A percentile compares a stretch with the other conserved stretches of the same genome.
phyloP scores from a whole-genome alignment of 1,140 invertebrate species.

The Charaxes varanes region DNA sequence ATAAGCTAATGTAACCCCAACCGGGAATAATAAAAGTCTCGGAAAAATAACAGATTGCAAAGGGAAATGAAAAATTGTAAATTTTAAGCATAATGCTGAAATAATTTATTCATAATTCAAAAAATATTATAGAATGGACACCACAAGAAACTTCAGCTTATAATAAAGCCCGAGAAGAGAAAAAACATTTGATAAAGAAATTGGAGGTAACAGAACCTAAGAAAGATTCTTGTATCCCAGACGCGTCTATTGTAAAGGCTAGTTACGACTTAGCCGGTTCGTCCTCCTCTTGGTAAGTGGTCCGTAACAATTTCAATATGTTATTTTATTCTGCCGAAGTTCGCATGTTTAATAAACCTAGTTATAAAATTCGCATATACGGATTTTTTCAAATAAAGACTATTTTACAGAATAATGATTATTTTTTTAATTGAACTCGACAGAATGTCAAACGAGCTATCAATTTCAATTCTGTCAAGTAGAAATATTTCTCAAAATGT shows the following conservation, averaged over 20 bases:
- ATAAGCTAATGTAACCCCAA: no score
- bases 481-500: background rate
- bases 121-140: slow-evolving; percentile 46
- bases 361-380: background rate
- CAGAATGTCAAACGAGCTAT: background rate
- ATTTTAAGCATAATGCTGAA: background rate
- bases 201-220: slow-evolving; percentile 24
- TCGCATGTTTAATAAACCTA: background rate
- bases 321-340: background rate
- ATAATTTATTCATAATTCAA: background rate
- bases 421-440: background rate
- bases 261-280: slow-evolving; percentile 30
- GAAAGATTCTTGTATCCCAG: slow-evolving; percentile 27
- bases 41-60: no score
- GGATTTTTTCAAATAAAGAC: slow-evolving; percentile 4
- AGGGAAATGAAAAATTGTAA: no score
- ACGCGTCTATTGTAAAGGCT: slow-evolving; percentile 33
- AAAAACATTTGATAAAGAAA: slow-evolving; percentile 28
- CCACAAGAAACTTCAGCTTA: slow-evolving; percentile 48
- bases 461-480: slow-evolving; percentile 8
- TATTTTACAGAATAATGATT: no score
- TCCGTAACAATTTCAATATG: background rate
- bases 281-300: slow-evolving; percentile 38
- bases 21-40: no score
- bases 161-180: slow-evolving; percentile 58